phyloP scores from a whole-genome alignment of 1,140 invertebrate species.

The Aphelinus certus region DNA sequence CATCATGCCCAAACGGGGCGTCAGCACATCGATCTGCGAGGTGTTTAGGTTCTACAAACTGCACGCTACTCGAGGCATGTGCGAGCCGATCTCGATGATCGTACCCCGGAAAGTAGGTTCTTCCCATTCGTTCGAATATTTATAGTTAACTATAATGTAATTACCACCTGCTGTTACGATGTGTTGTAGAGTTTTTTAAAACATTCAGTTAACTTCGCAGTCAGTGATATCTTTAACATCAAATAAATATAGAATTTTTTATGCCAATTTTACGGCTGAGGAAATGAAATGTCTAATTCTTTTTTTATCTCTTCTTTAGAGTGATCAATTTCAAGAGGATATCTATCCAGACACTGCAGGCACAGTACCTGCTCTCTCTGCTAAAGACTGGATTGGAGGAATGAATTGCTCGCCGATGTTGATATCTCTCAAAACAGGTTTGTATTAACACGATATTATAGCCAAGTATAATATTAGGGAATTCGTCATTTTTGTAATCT shows the following conservation, averaged over 20 bases:
- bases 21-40: slow-evolving; percentile 83
- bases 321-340: slow-evolving; percentile 85
- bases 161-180: too few species aligned
- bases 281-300: slow-evolving; percentile 1
- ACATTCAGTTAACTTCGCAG: too few species aligned
- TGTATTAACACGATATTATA: slow-evolving; percentile 13
- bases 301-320: slow-evolving; percentile 61
- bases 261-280: too few species aligned
- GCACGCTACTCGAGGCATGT: slow-evolving; percentile 85
- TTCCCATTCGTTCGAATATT: background rate
- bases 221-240: too few species aligned
- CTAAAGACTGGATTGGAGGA: slow-evolving; percentile 88
- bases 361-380: slow-evolving; percentile 82
- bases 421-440: slow-evolving; percentile 85
- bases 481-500: too few species aligned
- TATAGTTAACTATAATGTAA: too few species aligned
- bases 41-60: slow-evolving; percentile 93
- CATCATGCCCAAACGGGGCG: slow-evolving; percentile 93
- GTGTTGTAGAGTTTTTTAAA: too few species aligned
- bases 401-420: slow-evolving; percentile 83
- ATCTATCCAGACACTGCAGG: slow-evolving; percentile 92
- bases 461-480: too few species aligned
- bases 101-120: slow-evolving; percentile 82
- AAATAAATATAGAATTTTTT: too few species aligned
- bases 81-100: slow-evolving; percentile 94